Percentiles rank a stretch among this genome's conserved stretches.
These are phyloP conservation scores for Sarcophaga rosellei DNA, from an alignment of 2,888 invertebrate species.

Conservation along the genomic window DNA sequence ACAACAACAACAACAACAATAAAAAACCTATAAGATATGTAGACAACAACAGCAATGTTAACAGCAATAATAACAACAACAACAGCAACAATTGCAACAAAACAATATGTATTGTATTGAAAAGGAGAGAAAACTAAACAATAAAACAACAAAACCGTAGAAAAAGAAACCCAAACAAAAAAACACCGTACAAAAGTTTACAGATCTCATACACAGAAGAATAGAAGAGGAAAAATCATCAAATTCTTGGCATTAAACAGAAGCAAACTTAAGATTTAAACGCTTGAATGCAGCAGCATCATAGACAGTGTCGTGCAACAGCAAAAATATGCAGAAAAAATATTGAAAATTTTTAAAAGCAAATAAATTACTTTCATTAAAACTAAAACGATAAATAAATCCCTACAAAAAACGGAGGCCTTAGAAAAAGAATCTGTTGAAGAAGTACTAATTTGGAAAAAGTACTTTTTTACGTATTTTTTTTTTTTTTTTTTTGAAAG, in stretches of 20 bases:
- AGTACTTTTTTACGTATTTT: no score
- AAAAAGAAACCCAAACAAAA: constrained; percentile 50
- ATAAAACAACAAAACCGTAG: constrained; percentile 43
- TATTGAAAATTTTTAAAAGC: background rate
- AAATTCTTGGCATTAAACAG: constrained; percentile 62
- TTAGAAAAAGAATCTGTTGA: no score
- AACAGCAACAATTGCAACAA: constrained; percentile 18
- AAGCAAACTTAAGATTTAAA: constrained; percentile 56
- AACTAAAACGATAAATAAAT: no score
- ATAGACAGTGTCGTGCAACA: constrained; percentile 34
- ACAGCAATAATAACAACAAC: constrained; percentile 32
- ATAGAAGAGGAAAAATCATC: constrained; percentile 40
- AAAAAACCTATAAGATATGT: background rate
- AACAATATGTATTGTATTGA: constrained; percentile 28
- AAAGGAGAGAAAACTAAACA: constrained; percentile 45
- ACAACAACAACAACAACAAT: constrained; percentile 14
- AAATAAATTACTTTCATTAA: background rate
- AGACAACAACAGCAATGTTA: constrained; percentile 10
- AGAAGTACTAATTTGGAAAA: no score
- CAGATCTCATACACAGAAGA: no score
- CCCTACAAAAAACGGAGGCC: no score
- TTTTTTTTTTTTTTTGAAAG: no score
- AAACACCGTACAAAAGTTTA: background rate
- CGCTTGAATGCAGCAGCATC: constrained; percentile 24
- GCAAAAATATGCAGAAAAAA: background rate